Conservation (phyloP, 1,140 invertebrate species). For the Pachypeltis micranthus region DNA sequence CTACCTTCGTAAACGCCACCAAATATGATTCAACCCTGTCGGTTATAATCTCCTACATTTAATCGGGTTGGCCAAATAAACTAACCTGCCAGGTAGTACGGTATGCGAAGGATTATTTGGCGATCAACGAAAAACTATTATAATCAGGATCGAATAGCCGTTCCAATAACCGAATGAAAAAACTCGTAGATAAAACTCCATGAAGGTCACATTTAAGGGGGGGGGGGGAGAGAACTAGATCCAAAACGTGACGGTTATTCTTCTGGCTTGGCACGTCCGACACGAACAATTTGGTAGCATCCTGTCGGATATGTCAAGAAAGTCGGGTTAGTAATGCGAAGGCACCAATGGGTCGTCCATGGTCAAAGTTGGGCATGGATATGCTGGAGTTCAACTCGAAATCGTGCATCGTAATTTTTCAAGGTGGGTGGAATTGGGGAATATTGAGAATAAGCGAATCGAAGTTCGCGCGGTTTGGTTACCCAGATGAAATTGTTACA, state of each 20-base stretch:
- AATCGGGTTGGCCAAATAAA: no score
- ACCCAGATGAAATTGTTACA: no score
- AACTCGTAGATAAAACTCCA: slow-evolving; percentile 34
- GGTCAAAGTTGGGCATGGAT: slow-evolving; percentile 18
- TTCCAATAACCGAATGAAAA: slow-evolving; percentile 31
- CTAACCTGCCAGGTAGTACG: no score
- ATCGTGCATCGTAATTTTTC: slow-evolving; percentile 21
- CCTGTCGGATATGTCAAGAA: slow-evolving; percentile 34
- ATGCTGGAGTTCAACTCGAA: slow-evolving; percentile 19
- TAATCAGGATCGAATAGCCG: slow-evolving; percentile 32
- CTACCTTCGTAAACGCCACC: no score
- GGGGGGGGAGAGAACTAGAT: slow-evolving; percentile 35
- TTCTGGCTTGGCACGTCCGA: slow-evolving; percentile 38
- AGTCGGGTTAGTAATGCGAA: slow-evolving; percentile 28
- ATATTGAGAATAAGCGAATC: slow-evolving; percentile 5
- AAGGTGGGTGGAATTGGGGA: slow-evolving; percentile 23
- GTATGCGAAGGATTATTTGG: slow-evolving; percentile 30
- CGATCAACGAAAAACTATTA: slow-evolving; percentile 30
- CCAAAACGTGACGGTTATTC: slow-evolving; percentile 32
- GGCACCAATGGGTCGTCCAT: slow-evolving; percentile 30
- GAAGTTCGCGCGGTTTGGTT: no score
- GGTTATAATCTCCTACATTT: no score
- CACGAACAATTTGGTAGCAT: slow-evolving; percentile 34
- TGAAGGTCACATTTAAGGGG: slow-evolving; percentile 36
- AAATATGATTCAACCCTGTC: no score